phyloP scores from a whole-genome alignment of 2,797 vertebrate genomes.

The Eidolon dupreanum region DNA sequence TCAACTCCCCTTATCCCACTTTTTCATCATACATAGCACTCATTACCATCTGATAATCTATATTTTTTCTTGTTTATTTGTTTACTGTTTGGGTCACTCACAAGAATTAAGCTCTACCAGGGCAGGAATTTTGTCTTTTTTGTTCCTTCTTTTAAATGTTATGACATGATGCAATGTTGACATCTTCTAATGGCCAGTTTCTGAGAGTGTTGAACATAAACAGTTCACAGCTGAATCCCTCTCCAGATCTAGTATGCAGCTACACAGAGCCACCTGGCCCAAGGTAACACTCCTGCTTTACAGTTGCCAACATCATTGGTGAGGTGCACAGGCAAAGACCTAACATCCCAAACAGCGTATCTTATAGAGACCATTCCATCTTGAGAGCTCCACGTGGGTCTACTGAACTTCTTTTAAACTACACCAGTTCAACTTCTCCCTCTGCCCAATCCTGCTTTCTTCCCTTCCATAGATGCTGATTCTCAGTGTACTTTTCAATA shows the following conservation, averaged over 20 bases:
- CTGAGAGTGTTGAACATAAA: not conserved
- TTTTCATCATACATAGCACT: not conserved
- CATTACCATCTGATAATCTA: not conserved
- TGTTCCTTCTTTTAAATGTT: not conserved
- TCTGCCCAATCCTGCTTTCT: not conserved
- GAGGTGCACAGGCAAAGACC: not conserved
- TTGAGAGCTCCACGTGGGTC: rapidly evolving
- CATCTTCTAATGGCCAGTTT: not conserved
- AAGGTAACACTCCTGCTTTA: not conserved
- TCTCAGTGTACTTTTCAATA: not conserved
- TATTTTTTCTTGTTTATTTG: not conserved
- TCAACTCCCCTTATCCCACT: not conserved
- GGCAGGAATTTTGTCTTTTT: not conserved
- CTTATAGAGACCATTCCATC: not conserved
- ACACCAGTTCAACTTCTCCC: not conserved
- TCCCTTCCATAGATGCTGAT: not conserved
- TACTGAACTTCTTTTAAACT: not conserved
- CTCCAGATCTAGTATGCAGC: not conserved
- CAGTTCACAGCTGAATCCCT: not conserved
- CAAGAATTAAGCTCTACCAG: not conserved
- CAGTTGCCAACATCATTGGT: not conserved
- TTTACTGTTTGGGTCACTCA: not conserved
- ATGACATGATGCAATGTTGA: no score
- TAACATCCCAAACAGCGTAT: not conserved
- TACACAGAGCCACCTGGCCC: not conserved